Base-by-base conservation (phyloP, 2,113 vertebrate genomes). In the Lanius ludovicianus region DNA sequence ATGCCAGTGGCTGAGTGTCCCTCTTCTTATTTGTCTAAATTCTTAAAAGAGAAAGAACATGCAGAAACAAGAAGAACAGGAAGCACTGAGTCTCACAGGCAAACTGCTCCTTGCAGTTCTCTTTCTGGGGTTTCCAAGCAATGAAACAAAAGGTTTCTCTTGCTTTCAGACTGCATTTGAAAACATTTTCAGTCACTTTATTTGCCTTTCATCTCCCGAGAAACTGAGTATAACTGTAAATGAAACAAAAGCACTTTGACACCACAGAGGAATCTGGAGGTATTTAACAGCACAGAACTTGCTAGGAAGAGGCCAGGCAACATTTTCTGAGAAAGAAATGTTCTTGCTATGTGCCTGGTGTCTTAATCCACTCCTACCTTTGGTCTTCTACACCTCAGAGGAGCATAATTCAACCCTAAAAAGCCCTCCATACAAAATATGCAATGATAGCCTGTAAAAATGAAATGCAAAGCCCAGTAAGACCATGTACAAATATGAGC, bases 61-160 rank as follows among this genome's bases (percentile, higher is more conserved):
- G 56, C 77, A 86, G 73, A 39, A 86, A 65, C 46, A 69, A 65
- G 81, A 59, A 71, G 83, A 90, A 39, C 82, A 80, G 92, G 85
- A 93, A 88, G 59, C 50, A 53, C 67, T 27, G 42, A 47, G 53
- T 33, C 44, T 80, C 55, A 37, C 7, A 65, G 73, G 57, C 77
- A 74, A 68, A 92, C 52, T 74, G 71, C 68, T 57, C 19, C 80
- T 86, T 28, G 35, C 39, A 49, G 41, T 87, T 89, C 56, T 79
- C 82, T 85, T 79, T 82, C 42, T 52, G 50, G 24, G 16, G 85
- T 87, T 91, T 94, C 88, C 82, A 79, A 41, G 85, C 77, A 77
- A 77, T 33, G 55, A 42, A 60, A 89, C 41, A 74, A 82, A 84
- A 96, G 22, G 22, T 70, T 84, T 46, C 60, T 89, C 42, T 65